Conservation (phyloP, 1,140 invertebrate genomes). For the Apocrypta bakeri region DNA sequence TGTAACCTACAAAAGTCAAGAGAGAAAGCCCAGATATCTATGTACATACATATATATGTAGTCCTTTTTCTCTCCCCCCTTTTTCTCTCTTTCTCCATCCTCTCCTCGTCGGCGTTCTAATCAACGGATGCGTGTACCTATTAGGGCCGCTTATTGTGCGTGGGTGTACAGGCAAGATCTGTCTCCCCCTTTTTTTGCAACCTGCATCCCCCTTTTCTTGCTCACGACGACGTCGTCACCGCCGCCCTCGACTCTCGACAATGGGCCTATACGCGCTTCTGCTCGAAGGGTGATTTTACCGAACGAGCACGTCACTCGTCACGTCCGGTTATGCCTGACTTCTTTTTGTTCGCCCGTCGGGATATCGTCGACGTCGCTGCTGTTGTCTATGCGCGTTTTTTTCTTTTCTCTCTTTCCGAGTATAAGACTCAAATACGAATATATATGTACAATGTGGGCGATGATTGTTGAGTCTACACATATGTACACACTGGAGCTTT, state of each 20-base stretch:
- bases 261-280: slow-evolving; percentile 56
- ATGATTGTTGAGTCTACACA: neutral
- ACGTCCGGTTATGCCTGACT: slow-evolving; percentile 66
- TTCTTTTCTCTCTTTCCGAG: neutral
- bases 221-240: neutral
- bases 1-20: slow-evolving; percentile 49
- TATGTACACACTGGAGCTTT: neutral
- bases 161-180: slow-evolving; percentile 64
- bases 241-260: slow-evolving; percentile 41
- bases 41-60: neutral
- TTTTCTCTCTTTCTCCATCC: slow-evolving; percentile 39
- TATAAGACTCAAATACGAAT: neutral
- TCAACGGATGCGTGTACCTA: slow-evolving; percentile 72
- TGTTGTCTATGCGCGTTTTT: neutral
- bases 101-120: slow-evolving; percentile 61
- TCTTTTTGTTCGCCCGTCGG: slow-evolving; percentile 56
- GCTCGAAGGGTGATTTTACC: slow-evolving; percentile 60
- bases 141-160: slow-evolving; percentile 71
- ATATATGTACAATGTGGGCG: neutral
- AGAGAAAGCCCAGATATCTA: neutral
- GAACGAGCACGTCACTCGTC: slow-evolving; percentile 67
- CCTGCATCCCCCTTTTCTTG: slow-evolving; percentile 9
- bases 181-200: neutral
- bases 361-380: neutral
- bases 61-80: slow-evolving; percentile 9